phyloP scores from a whole-genome alignment of 2,888 invertebrate genomes.

The Phalangium opilio region DNA sequence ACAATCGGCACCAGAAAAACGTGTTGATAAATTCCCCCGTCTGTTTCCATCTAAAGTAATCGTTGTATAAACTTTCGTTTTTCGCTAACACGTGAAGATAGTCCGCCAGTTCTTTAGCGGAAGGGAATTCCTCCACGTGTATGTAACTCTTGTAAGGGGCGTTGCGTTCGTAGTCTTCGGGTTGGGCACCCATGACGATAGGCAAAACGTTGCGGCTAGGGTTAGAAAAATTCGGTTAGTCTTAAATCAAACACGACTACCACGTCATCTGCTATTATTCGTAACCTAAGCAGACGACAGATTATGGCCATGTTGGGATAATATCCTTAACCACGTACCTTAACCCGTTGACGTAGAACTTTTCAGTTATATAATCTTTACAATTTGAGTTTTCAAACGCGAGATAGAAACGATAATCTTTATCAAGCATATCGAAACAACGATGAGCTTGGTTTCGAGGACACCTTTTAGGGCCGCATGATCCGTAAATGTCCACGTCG shows the following conservation, averaged over 20 bases:
- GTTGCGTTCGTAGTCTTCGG: slow-evolving; percentile 71
- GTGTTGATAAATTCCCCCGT: slow-evolving; percentile 94
- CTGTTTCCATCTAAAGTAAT: slow-evolving; percentile 86
- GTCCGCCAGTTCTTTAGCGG: slow-evolving; percentile 67
- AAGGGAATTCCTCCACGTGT: slow-evolving; percentile 86
- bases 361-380: slow-evolving; percentile 88
- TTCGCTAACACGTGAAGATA: slow-evolving; percentile 70
- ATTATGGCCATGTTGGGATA: no score
- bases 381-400: slow-evolving; percentile 97
- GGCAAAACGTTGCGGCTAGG: slow-evolving; percentile 63
- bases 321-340: no score
- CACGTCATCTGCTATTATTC: no score
- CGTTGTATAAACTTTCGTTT: slow-evolving; percentile 79
- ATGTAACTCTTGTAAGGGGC: slow-evolving; percentile 84
- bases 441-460: slow-evolving; percentile 56
- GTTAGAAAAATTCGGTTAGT: no score
- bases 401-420: slow-evolving; percentile 89
- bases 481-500: slow-evolving; percentile 77
- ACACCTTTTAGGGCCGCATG: slow-evolving; percentile 70
- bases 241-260: no score
- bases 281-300: no score
- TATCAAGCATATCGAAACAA: slow-evolving; percentile 78
- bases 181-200: slow-evolving; percentile 89
- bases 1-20: slow-evolving; percentile 80
- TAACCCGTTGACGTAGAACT: slow-evolving; percentile 87